Base-by-base conservation (phyloP, 1,140 invertebrate species). In the Diachasmimorpha longicaudata region DNA sequence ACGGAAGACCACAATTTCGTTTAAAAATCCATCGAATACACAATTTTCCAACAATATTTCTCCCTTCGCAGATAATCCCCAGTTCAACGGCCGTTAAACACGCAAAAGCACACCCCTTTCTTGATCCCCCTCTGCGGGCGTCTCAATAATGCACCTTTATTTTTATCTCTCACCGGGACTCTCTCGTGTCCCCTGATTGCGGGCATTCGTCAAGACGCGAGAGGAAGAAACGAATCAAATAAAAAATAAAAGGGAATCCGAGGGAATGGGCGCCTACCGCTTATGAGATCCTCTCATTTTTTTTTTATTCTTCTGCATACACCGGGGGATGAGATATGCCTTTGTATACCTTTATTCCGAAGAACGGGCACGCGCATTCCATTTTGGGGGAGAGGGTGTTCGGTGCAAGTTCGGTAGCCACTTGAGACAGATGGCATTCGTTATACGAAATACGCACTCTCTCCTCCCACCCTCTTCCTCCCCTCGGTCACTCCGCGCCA, bases 161-260 rank as follows among this genome's bases (percentile, higher is more conserved):
- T 77, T 73, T 77, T 72, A 77, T 72, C 70, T 68, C 63, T 19
- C 44, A 66, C 14, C 13, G 70, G 46, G 70, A 67, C 52, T 77
- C 48, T 77, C 68, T 36, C 70, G 70, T 77, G 75, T 77, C 75
- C 48, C 72, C 70, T 77, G 70, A 77, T 77, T 77, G 75, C 75
- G 16, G 36, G 66, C 66, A 77, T 77, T 72, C 72, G 67, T 77
- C 75, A 77, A 69, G 25, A 58, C 37, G 11, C 6, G 14, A 39
- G 36, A 68, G 4, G 4, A 42, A 36, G 36, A 37, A 39, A 37
- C 25, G n/a, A 68, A 39, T 36, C 10, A 55, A 58, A 70, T 70
- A 42, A 75, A 25, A 16, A 36, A 69, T 16, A 21, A 71, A n/a
- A 66, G 25, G 19, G 13, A 66, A 25, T 31, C 21, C 13, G 5